A percentile compares a stretch with the other conserved stretches of the same genome.
These are phyloP conservation scores for Gnathonemus echidnorhynchus DNA, from an alignment of 2,113 vertebrate genomes.

Conservation along the genomic window DNA sequence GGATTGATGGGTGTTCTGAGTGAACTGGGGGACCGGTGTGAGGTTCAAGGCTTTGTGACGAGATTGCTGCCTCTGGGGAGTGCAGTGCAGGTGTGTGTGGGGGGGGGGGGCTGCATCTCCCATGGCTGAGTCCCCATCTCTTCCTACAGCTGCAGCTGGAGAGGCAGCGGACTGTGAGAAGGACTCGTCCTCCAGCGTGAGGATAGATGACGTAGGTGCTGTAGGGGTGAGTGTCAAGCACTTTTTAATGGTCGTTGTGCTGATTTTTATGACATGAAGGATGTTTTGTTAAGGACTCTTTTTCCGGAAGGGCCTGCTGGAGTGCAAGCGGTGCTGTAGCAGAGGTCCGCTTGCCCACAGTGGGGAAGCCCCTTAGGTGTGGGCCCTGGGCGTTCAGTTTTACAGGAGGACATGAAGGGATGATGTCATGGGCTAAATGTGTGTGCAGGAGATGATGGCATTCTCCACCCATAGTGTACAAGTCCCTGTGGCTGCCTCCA, in stretches of 20 bases:
- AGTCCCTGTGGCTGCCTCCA: neutral
- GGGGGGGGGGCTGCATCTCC: neutral
- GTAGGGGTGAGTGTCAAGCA: neutral
- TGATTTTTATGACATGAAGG: neutral
- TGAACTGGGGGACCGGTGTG: neutral
- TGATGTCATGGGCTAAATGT: neutral
- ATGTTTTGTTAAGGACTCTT: neutral
- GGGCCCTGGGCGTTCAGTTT: neutral
- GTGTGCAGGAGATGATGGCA: neutral
- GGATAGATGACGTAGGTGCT: neutral
- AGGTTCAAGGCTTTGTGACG: neutral
- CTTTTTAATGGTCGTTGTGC: neutral
- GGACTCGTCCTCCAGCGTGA: neutral
- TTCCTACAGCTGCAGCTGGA: neutral
- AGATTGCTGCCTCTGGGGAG: neutral
- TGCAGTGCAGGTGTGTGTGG: neutral
- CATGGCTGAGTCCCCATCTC: neutral
- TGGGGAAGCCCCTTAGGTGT: conserved; percentile 3
- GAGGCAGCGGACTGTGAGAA: neutral
- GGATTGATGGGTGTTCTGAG: neutral
- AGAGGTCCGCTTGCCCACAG: neutral
- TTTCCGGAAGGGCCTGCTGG: neutral
- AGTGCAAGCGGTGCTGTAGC: neutral
- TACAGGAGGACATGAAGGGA: neutral
- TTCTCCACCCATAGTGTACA: neutral